These are phyloP conservation scores for Dromius quadrimaculatus DNA, from an alignment of 2,888 invertebrate species.

Conservation along the genomic window DNA sequence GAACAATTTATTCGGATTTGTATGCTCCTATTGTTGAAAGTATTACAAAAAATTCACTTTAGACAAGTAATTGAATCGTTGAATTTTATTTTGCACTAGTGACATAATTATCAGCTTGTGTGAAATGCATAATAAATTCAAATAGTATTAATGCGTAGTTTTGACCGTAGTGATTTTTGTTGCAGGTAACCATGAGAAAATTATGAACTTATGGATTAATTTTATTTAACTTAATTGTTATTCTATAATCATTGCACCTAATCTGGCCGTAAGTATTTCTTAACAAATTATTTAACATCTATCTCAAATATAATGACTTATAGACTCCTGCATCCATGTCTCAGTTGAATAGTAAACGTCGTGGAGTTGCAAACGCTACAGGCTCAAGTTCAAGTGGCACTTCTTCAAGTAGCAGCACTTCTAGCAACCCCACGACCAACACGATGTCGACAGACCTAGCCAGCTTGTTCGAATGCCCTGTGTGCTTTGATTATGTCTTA, in stretches of 20 bases:
- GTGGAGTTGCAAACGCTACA: constrained; percentile 58
- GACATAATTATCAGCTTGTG: constrained; percentile 24
- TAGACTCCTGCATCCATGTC: constrained; percentile 28
- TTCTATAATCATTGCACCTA: constrained; percentile 5
- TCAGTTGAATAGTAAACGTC: constrained; percentile 57
- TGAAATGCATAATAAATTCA: neutral
- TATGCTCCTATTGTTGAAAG: neutral
- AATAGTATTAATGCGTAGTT: neutral
- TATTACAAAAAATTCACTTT: neutral
- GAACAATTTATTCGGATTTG: neutral
- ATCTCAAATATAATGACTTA: neutral
- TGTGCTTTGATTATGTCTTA: constrained; percentile 99
- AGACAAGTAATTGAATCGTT: no score
- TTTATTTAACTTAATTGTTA: neutral
- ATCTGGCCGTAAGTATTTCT: constrained; percentile 19
- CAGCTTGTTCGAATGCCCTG: constrained; percentile 94
- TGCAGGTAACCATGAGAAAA: constrained; percentile 24
- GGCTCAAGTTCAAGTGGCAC: constrained; percentile 54
- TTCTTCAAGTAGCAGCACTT: constrained; percentile 58
- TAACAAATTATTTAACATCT: neutral
- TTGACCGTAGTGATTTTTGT: constrained; percentile 1
- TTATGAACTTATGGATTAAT: constrained; percentile 1
- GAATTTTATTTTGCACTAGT: constrained; percentile 5
- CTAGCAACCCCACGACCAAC: constrained; percentile 71
- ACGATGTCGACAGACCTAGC: constrained; percentile 89